These are phyloP conservation scores for Micrastur ruficollis DNA, from an alignment of 2,797 vertebrate species.

Conservation along the genomic window DNA sequence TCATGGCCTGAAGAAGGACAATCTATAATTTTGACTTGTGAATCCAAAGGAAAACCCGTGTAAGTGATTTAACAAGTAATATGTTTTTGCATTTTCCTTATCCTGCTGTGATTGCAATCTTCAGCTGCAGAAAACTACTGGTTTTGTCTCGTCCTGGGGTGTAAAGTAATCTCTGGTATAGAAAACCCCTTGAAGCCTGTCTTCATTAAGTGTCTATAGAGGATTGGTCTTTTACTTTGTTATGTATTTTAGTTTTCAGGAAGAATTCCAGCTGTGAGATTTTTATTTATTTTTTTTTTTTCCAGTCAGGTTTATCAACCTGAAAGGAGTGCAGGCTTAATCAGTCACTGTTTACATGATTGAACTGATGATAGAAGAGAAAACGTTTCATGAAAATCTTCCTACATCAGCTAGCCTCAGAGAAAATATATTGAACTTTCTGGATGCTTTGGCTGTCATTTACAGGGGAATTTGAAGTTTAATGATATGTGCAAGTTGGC, in stretches of 20 bases:
- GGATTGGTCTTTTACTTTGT: conserved; percentile 60
- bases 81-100: conserved; percentile 44
- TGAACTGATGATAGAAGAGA: conserved; percentile 22
- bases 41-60: conserved; percentile 97
- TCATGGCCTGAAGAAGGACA: conserved; percentile 96
- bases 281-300: not conserved
- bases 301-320: conserved; percentile 21
- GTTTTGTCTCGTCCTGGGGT: conserved; percentile 50
- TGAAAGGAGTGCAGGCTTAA: conserved; percentile 47
- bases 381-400: conserved; percentile 30
- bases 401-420: not conserved
- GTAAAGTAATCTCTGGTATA: conserved; percentile 43
- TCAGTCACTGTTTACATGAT: conserved; percentile 44
- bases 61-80: conserved; percentile 82
- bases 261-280: conserved; percentile 53
- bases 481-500: conserved; percentile 25
- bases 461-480: conserved; percentile 38
- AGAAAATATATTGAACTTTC: conserved; percentile 36
- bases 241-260: conserved; percentile 55
- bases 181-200: conserved; percentile 61
- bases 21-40: conserved; percentile 94
- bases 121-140: conserved; percentile 46
- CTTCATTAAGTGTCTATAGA: conserved; percentile 64
- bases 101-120: conserved; percentile 56
- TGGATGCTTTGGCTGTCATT: conserved; percentile 23